Conservation (phyloP, 2,113 vertebrate species). For the Podarcis cretensis region DNA sequence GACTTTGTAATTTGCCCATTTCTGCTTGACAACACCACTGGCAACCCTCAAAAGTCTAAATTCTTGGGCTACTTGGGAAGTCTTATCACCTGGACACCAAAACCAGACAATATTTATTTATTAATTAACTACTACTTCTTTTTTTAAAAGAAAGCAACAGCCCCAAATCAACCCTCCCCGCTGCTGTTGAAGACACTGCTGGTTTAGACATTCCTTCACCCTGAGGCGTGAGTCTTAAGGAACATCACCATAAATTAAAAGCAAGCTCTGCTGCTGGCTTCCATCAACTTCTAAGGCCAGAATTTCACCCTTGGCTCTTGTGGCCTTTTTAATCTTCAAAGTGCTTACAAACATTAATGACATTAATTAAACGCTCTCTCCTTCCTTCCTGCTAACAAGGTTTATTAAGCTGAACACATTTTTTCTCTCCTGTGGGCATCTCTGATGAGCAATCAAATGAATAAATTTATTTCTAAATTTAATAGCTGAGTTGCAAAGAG, state of each 20-base stretch:
- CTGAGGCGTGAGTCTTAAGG: neutral
- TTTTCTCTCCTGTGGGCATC: conserved; percentile 69
- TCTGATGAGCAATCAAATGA: conserved; percentile 61
- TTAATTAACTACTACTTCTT: neutral
- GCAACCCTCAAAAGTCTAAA: neutral
- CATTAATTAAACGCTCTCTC: conserved; percentile 60
- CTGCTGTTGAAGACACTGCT: neutral
- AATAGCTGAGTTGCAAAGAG: conserved; percentile 55
- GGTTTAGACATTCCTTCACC: neutral
- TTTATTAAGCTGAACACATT: conserved; percentile 70
- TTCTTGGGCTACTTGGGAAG: neutral
- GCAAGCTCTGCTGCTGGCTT: conserved; percentile 27
- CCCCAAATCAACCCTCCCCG: neutral
- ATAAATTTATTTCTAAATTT: conserved; percentile 65
- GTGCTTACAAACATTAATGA: conserved; percentile 57
- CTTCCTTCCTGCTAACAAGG: conserved; percentile 62
- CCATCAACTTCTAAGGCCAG: conserved; percentile 44
- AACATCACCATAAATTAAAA: conserved; percentile 14
- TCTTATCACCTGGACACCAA: neutral
- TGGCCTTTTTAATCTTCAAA: conserved; percentile 63
- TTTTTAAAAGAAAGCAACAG: neutral
- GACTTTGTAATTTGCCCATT: neutral
- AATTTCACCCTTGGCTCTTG: conserved; percentile 43
- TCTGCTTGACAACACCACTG: neutral
- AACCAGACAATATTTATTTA: neutral